phyloP scores from a whole-genome alignment of 1,140 invertebrate species.

The Orussus abietinus region DNA sequence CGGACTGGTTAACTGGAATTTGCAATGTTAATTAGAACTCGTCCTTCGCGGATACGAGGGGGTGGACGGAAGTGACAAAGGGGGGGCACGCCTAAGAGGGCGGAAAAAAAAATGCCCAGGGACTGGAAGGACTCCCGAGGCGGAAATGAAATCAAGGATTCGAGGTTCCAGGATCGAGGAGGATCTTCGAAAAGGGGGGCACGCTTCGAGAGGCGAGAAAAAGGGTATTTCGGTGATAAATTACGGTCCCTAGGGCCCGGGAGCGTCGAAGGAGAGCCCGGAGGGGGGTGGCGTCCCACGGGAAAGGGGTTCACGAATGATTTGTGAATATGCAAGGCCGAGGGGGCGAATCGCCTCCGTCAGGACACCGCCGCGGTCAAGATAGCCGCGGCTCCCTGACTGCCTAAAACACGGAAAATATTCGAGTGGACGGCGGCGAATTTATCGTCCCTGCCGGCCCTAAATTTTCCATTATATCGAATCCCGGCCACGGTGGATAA shows the following conservation, averaged over 20 bases:
- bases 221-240: too few species aligned
- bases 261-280: too few species aligned
- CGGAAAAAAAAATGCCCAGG: neutral
- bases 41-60: neutral
- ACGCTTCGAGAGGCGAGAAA: too few species aligned
- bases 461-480: conserved; percentile 53
- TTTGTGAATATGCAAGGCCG: conserved; percentile 53
- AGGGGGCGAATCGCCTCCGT: conserved; percentile 46
- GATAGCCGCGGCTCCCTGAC: conserved; percentile 44
- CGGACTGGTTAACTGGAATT: conserved; percentile 45
- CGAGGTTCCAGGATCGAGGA: too few species aligned
- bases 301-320: conserved; percentile 41
- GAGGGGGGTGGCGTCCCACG: conserved; percentile 26
- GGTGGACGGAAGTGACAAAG: neutral
- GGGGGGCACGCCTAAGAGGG: neutral
- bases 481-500: conserved; percentile 34
- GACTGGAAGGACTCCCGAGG: neutral
- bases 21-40: conserved; percentile 45
- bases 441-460: conserved; percentile 44
- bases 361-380: conserved; percentile 44
- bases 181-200: too few species aligned
- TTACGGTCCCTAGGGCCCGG: conserved; percentile 22
- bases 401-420: conserved; percentile 53
- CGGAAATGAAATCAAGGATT: too few species aligned
- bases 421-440: conserved; percentile 51